Evolutionary conservation across 2,113 vertebrate genomes (phyloP).

Genomic region (Tor tambroides): DNA sequence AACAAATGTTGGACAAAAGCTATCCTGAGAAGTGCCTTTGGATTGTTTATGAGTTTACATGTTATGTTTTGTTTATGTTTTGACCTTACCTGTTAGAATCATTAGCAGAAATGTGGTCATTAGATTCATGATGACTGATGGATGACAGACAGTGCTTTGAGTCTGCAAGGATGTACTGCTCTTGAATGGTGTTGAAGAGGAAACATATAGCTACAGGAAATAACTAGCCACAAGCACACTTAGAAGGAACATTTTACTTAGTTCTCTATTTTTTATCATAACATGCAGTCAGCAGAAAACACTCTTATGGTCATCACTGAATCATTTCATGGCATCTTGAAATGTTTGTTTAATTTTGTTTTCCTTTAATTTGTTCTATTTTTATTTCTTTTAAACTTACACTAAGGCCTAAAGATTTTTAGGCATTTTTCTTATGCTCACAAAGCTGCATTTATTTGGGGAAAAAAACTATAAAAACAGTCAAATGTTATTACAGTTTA

Average conservation of each 20-base stretch:
- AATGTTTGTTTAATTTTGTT: not conserved
- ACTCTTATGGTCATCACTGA: not conserved
- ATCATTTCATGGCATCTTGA: not conserved
- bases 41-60: not conserved
- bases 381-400: not conserved
- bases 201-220: slow-evolving; percentile 56
- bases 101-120: slow-evolving; percentile 20
- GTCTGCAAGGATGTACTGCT: not conserved
- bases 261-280: not conserved
- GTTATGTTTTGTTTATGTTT: not conserved
- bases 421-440: not conserved
- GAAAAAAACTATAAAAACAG: too few species aligned
- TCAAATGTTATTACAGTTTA: not conserved
- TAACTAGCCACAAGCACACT: slow-evolving; percentile 20
- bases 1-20: too few species aligned
- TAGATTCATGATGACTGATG: slow-evolving; percentile 31
- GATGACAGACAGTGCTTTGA: not conserved
- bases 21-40: too few species aligned
- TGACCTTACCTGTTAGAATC: slow-evolving; percentile 47
- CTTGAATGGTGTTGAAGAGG: slow-evolving; percentile 10
- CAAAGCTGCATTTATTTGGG: not conserved
- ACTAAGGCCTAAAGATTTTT: not conserved
- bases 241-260: not conserved
- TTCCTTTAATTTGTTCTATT: not conserved
- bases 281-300: not conserved